These are phyloP conservation scores for Onychomys torridus DNA, from an alignment of 2,797 vertebrate species.

Conservation along the genomic window DNA sequence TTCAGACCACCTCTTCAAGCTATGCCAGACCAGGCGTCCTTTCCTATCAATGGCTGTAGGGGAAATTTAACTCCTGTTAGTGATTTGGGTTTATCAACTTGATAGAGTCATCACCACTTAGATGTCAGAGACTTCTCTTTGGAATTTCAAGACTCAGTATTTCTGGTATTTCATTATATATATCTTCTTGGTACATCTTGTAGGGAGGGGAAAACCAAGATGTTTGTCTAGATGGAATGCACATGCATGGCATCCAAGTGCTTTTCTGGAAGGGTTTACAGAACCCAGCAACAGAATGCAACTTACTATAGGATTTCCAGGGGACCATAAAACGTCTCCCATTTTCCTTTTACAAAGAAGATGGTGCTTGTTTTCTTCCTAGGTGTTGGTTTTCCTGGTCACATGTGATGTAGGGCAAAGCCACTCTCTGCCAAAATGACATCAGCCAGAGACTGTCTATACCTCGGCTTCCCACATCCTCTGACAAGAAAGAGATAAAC, in stretches of 20 bases:
- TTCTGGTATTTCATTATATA: background rate
- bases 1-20: background rate
- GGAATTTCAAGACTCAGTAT: background rate
- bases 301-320: slow-evolving; percentile 55
- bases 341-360: slow-evolving; percentile 4
- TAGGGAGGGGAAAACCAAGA: background rate
- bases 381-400: background rate
- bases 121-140: background rate
- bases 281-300: slow-evolving; percentile 10
- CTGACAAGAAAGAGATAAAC: background rate
- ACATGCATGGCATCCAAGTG: background rate
- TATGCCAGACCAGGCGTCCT: background rate
- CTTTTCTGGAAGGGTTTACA: background rate
- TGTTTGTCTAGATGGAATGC: background rate
- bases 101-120: background rate
- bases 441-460: background rate
- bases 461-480: background rate
- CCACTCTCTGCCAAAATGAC: background rate
- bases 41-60: background rate
- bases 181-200: background rate
- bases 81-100: background rate
- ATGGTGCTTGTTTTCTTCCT: background rate
- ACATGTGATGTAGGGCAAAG: background rate
- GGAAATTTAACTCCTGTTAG: background rate
- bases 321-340: background rate